A percentile compares a stretch with the other conserved stretches of the same genome.
phyloP scores from a whole-genome alignment of 2,113 vertebrate genomes.

The Oxygymnocypris stewartii region DNA sequence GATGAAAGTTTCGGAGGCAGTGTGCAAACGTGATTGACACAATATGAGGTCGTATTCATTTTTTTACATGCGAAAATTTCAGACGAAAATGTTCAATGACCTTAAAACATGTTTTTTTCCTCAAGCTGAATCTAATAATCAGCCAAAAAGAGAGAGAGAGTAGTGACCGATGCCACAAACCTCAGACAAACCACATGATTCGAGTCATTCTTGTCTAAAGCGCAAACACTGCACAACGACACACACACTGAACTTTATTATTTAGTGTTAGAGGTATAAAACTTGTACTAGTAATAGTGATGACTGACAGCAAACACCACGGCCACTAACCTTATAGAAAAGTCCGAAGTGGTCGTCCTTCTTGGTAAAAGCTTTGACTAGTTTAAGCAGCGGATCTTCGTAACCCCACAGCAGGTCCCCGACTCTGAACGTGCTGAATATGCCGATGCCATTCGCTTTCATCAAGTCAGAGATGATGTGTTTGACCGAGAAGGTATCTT shows the following conservation, averaged over 20 bases:
- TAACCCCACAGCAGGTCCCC: constrained; percentile 92
- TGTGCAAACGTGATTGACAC: too few species aligned
- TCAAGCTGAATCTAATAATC: neutral
- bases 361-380: constrained; percentile 56
- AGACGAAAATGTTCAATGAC: too few species aligned
- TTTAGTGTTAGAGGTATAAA: neutral
- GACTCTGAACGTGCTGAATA: constrained; percentile 81
- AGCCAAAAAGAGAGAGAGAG: too few species aligned
- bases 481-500: too few species aligned
- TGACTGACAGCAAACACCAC: neutral
- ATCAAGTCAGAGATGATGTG: too few species aligned
- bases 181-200: neutral
- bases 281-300: neutral
- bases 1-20: too few species aligned
- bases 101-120: neutral
- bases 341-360: constrained; percentile 82
- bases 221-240: neutral
- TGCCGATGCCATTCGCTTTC: constrained; percentile 64
- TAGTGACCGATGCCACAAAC: neutral
- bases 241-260: neutral
- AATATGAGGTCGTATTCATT: too few species aligned
- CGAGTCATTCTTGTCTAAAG: neutral
- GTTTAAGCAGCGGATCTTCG: constrained; percentile 79
- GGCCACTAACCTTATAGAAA: constrained; percentile 81
- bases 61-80: too few species aligned